A percentile compares a stretch with the other conserved stretches of the same genome.
phyloP scores from a whole-genome alignment of 2,888 invertebrate species.

The Trachelus tabidus region DNA sequence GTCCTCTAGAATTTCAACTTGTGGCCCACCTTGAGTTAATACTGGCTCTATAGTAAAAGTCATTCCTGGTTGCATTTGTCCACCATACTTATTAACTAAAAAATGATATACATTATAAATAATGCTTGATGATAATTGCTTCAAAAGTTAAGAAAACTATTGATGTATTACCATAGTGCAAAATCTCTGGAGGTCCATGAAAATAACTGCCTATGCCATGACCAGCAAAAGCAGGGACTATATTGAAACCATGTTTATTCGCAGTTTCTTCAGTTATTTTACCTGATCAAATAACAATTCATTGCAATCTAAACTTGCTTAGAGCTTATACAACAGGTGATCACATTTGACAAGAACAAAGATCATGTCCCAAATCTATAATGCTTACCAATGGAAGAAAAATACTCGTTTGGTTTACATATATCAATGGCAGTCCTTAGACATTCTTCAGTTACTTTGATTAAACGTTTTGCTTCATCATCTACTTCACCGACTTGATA shows the following conservation, averaged over 20 bases:
- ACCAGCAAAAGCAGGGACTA: constrained; percentile 86
- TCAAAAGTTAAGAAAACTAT: constrained; percentile 37
- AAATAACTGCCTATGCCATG: constrained; percentile 95
- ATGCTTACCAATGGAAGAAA: constrained; percentile 68
- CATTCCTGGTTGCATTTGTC: constrained; percentile 87
- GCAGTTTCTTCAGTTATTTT: constrained; percentile 75
- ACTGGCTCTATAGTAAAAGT: constrained; percentile 96
- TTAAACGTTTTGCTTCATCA: constrained; percentile 75
- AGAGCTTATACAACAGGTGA: neutral
- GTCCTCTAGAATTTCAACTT: constrained; percentile 81
- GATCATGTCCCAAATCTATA: neutral
- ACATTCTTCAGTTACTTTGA: constrained; percentile 78
- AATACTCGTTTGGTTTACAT: constrained; percentile 69
- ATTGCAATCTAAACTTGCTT: neutral
- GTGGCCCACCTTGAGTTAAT: constrained; percentile 78
- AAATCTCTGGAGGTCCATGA: constrained; percentile 92
- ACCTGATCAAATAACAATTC: constrained; percentile 64
- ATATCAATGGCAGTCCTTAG: constrained; percentile 71
- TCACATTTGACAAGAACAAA: neutral
- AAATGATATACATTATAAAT: constrained; percentile 16
- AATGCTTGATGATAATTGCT: neutral
- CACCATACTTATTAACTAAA: constrained; percentile 75
- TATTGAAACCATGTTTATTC: constrained; percentile 71
- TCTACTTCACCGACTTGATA: constrained; percentile 88
- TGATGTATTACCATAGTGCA: constrained; percentile 76